Evolutionary conservation across 2,888 invertebrate species (phyloP), one percentile per base, ranked within the genome.

Genomic region (Odontocerum albicorne): DNA sequence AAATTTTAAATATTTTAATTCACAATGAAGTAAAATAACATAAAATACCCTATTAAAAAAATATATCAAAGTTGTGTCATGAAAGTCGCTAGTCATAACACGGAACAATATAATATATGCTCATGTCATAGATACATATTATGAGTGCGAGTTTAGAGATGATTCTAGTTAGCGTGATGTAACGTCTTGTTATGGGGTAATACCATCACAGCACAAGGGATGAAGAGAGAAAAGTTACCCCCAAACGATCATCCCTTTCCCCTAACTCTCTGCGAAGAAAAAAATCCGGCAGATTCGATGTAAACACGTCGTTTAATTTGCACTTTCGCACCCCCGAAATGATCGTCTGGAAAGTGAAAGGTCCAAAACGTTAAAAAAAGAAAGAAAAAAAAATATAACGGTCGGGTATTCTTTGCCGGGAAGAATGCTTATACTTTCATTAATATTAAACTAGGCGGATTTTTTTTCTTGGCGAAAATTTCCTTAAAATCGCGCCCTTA

Each of bases 251-350:
- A 51, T 42, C 42, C 22, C 42, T 36, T 19, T 31, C 20, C 35
- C 8, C 33, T 31, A 39, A 27, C 40, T 19, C 27, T 33, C 32
- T 32, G 13, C 21, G 38, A 31, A 33, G 20, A 31, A 51, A 56
- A 57, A 56, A 57, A 57, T 46, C 32, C 39, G 43, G 46, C 58
- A 59, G 56, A 61, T 61, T 55, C 59, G 58, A 61, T 61, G 61
- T 61, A 61, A 61, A 61, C 61, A 61, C 58, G 61, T 61, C 61
- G 61, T 61, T 58, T 61, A 61, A 61, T 61, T 61, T 61, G 61
- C 61, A 61, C 61, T 61, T 61, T 56, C 49, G 51, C 54, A 36
- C 44, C 51, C 47, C 51, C 44, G 49, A 55, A 45, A n/a, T 42
- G 59, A 56, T 56, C 53, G 50, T 32, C 59, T 15, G 33, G 36